These are phyloP conservation scores for Encarsia formosa DNA, from an alignment of 2,888 invertebrate species.

Conservation along the genomic window DNA sequence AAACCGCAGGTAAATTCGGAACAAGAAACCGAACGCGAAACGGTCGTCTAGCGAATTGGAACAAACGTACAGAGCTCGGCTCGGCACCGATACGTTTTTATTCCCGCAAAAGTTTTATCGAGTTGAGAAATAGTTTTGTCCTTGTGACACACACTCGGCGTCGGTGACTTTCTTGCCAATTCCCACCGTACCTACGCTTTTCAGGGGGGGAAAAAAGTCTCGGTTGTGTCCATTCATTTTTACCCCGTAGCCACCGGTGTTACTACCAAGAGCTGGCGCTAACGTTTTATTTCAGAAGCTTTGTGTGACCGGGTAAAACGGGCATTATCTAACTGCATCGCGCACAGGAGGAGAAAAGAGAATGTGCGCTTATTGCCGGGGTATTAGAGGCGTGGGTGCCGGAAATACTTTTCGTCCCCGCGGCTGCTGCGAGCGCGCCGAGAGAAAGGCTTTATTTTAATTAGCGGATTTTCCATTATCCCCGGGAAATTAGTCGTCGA, in stretches of 20 bases:
- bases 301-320: conserved; percentile 18
- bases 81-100: neutral
- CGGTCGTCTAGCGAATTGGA: too few relatives aligned
- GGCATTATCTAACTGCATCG: conserved; percentile 28
- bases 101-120: neutral
- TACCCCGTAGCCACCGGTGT: neutral
- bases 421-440: too few relatives aligned
- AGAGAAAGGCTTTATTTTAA: too few relatives aligned
- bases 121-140: conserved; percentile 23
- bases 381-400: conserved; percentile 18
- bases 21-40: too few relatives aligned
- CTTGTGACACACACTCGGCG: conserved; percentile 14
- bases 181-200: conserved; percentile 11
- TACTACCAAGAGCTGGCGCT: neutral
- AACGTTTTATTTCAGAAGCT: neutral
- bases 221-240: conserved; percentile 4
- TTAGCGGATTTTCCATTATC: too few relatives aligned
- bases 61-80: too few relatives aligned
- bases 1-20: too few relatives aligned
- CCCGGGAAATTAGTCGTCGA: too few relatives aligned
- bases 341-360: conserved; percentile 20
- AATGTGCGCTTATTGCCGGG: conserved; percentile 15
- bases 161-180: conserved; percentile 20
- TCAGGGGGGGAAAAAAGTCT: conserved; percentile 13
- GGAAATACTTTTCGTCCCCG: conserved; percentile 24